These are phyloP conservation scores for Zaprionus ghesquierei DNA, from an alignment of 1,140 invertebrate genomes.

Conservation along the genomic window DNA sequence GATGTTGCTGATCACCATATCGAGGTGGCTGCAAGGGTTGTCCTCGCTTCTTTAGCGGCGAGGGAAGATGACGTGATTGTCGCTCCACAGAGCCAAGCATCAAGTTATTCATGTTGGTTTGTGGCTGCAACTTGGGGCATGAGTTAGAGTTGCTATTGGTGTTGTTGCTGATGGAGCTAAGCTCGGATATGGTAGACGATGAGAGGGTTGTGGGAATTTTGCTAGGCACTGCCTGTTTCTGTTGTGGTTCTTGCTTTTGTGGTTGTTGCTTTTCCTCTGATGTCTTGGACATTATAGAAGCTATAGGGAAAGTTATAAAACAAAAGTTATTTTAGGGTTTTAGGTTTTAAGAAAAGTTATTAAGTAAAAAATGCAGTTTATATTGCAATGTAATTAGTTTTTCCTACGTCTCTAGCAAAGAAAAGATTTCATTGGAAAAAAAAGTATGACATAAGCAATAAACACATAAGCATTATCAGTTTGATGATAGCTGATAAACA, in stretches of 20 bases:
- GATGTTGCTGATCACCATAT: slow-evolving; percentile 59
- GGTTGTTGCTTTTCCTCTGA: slow-evolving; percentile 13
- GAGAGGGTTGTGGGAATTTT: slow-evolving; percentile 63
- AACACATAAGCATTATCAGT: neutral
- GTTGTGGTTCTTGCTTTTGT: neutral
- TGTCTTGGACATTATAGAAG: slow-evolving; percentile 52
- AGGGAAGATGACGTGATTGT: slow-evolving; percentile 73
- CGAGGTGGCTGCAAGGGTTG: slow-evolving; percentile 54
- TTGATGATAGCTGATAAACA: neutral
- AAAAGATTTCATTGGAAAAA: neutral
- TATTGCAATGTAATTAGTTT: neutral
- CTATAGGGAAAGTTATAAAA: slow-evolving; percentile 7
- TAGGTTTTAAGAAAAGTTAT: neutral
- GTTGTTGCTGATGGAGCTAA: slow-evolving; percentile 70
- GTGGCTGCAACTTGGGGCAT: slow-evolving; percentile 9
- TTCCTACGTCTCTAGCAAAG: no score
- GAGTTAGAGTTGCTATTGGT: slow-evolving; percentile 56
- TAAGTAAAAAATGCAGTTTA: no score
- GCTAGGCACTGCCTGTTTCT: neutral
- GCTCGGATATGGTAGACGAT: slow-evolving; percentile 79
- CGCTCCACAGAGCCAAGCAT: slow-evolving; percentile 59
- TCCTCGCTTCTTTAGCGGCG: slow-evolving; percentile 71
- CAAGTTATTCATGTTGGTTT: slow-evolving; percentile 25
- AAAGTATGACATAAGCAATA: neutral
- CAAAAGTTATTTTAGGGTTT: no score